Evolutionary conservation across 2,888 invertebrate genomes (phyloP), one percentile per base, ranked within the genome.

Genomic region (Escarpia spicata): DNA sequence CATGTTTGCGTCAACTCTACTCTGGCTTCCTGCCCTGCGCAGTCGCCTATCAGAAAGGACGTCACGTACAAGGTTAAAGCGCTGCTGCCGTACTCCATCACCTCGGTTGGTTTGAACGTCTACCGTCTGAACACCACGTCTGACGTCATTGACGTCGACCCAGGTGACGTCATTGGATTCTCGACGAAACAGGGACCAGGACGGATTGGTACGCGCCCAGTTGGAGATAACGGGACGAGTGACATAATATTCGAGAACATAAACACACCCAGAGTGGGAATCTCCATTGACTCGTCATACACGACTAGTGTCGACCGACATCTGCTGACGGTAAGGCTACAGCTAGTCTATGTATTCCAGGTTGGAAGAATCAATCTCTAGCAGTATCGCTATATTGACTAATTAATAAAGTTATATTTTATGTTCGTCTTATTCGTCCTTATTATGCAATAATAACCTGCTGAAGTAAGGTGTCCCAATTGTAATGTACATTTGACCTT

Each of bases 101-200:
- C 91, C 0, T 9, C 90, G 8, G 91, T 93, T 26, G 95, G 95
- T 0, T 94, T 94, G 93, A 93, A 94, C 43, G 94, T 94, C 92
- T 31, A 93, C 0, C 44, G 37, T 19, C 91, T 92, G 12, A 75
- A 75, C 58, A n/a, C 52, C 10, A 75, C 19, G 8, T n/a, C 43
- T 43, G 93, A 75, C 26, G 45, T 43, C 31, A 43, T 45, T 12
- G 75, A 94, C 31, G 94, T 95, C 0, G 31, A 92, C 3, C 93
- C 94, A 2, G 95, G 95, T 4, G 95, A 95, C 91, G 93, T 95
- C 6, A 92, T 95, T 12, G 95, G 94, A 10, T 94, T 94, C 91
- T 93, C 94, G 52, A 93, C 75, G 2, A 75, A 75, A 26, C 26
- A 26, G 75, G 75, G 75, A 26, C 26, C 75, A 6, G 91, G 93